Base-by-base conservation (phyloP, 2,113 vertebrate species). In the Gila orcuttii region DNA sequence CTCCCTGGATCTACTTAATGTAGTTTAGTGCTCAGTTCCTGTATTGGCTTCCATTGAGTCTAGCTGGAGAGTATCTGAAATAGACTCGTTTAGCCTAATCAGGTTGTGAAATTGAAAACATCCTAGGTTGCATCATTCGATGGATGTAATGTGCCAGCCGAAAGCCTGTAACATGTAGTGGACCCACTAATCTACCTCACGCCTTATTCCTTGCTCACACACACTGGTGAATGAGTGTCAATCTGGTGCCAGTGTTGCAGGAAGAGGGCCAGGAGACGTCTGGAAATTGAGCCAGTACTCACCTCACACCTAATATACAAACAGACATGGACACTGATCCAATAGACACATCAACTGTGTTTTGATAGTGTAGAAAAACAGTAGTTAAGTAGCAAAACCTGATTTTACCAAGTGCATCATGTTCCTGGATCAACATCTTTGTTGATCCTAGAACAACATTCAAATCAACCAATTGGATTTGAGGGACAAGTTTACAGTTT, bases 71-170 rank as follows among this genome's bases (percentile, higher is more conserved):
- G 64, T 11, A 12, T 82, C 84, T 82, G 59, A 52, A 69, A 80
- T 31, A 76, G 45, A 79, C 83, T 21, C 57, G 50, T 83, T 85
- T 82, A 57, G 78, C 81, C 42, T 55, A 81, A 76, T 82, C 28
- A 77, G 15, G 78, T 84, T 83, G 68, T 86, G 83, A 68, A 47
- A 89, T 84, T 74, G 81, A 73, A 91, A 91, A 91, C 87, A 85
- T 85, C 77, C 78, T 62, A 66, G 88, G 88, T 85, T 87, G 52
- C 87, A 82, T 84, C 59, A 89, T 81, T 85, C n/a, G 73, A 19
- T 55, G 45, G 76, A 89, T 88, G 57, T 79, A 39, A 84, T 83
- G 76, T 87, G 87, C 73, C 45, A 78, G 33, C 19, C 15, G 36
- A 36, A 75, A 28, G 80, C 33, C 25, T 64, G 66, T 55, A 23